Evolutionary conservation across 64 coral and sea anemone genomes (phyloP), one percentile per base, ranked within the genome.

Genomic region (Dendronephthya gigantea): DNA sequence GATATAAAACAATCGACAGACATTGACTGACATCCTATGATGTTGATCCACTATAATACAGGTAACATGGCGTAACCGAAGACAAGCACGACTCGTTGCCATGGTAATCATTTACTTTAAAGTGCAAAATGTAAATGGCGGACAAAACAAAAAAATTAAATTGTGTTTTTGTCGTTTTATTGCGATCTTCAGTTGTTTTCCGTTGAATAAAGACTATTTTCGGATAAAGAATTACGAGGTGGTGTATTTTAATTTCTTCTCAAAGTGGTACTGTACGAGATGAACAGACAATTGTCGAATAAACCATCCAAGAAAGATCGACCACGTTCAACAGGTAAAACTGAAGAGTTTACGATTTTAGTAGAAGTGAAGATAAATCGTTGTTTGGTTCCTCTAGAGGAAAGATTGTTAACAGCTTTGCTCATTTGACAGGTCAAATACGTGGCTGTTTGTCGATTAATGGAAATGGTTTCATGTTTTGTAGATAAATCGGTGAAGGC

Each of bases 231-330:
- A 19, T 58, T 19, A 62, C 19, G 25, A 62, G 55, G 8, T 7
- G 55, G 7, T 62, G 25, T n/a, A 62, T 22, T 27, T 0, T 62
- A 23, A 5, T n/a, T n/a, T 62, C 25, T 62, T 22, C 19, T n/a
- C 17, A 62, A 62, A 62, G 4, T 7, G 25, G 25, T 62, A 62
- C 25, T 62, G 55, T 23, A 6, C 19, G 6, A 5, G 2, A 98
- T 98, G 95, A 98, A 92, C 47, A 93, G 84, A 69, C 93, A 93
- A 85, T 87, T 98, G 50, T 98, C 95, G 22, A 98, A 84, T 43
- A 98, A 98, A 82, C 92, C 95, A 0, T 98, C 95, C 0, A 98
- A 85, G 66, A 93, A 92, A 76, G 95, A 98, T 88, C 74, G 95
- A 0, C 95, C 95, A 31, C 91, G 86, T 50, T 98, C 95, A 9